Conservation (phyloP, 1,140 invertebrate genomes). For the Hetaerina americana region DNA sequence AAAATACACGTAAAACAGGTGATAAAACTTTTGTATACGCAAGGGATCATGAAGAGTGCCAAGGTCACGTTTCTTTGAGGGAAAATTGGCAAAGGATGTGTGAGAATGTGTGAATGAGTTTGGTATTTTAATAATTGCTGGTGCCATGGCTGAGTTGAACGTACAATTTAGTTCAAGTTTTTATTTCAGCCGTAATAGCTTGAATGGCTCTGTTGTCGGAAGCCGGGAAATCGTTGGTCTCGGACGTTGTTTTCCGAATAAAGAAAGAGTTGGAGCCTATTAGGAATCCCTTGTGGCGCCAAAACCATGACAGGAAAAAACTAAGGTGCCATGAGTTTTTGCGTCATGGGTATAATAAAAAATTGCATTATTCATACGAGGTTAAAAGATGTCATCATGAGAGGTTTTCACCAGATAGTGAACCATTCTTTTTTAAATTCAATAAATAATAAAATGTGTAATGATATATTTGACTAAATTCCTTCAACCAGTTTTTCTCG, state of each 20-base stretch:
- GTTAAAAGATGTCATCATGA: not conserved
- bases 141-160: not conserved
- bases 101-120: not conserved
- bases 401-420: not conserved
- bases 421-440: not conserved
- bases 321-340: not conserved
- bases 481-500: not conserved
- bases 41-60: not conserved
- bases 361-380: not conserved
- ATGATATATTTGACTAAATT: not conserved
- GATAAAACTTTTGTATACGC: not conserved
- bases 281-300: not conserved
- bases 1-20: not conserved
- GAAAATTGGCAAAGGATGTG: not conserved
- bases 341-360: not conserved
- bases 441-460: not conserved
- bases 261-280: not conserved
- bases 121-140: not conserved
- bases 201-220: not conserved
- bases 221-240: not conserved
- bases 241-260: not conserved
- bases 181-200: not conserved
- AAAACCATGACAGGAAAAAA: too few species aligned
- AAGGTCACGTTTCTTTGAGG: not conserved
- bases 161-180: not conserved